These are phyloP conservation scores for Apodemus speciosus DNA, from an alignment of 2,113 vertebrate genomes.

Conservation along the genomic window DNA sequence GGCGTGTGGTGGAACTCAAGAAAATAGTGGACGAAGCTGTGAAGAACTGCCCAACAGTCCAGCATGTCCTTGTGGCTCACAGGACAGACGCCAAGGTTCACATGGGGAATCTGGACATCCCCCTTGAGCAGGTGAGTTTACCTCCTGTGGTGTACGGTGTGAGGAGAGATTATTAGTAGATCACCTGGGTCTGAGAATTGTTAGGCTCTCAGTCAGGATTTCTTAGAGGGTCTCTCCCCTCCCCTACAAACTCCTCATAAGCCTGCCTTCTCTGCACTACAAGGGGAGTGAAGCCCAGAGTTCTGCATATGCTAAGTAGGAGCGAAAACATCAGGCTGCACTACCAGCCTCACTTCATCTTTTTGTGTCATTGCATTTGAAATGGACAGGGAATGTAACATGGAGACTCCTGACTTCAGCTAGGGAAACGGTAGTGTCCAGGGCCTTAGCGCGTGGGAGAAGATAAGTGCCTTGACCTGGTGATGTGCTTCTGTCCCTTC, in stretches of 20 bases:
- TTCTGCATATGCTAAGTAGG: not conserved
- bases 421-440: not conserved
- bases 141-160: not conserved
- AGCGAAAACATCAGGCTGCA: no score
- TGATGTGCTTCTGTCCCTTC: not conserved
- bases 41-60: conserved; percentile 88
- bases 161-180: no score
- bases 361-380: not conserved
- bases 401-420: not conserved
- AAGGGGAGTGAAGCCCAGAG: not conserved
- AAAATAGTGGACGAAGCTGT: conserved; percentile 90
- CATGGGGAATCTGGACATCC: conserved; percentile 88
- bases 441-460: not conserved
- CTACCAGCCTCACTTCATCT: no score
- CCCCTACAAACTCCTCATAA: no score
- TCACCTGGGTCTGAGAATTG: not conserved
- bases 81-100: conserved; percentile 88
- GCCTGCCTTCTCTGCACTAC: not conserved
- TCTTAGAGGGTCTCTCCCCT: not conserved
- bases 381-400: not conserved
- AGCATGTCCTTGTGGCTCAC: conserved; percentile 90
- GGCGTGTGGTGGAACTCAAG: conserved; percentile 89
- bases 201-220: not conserved
- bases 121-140: conserved; percentile 90
- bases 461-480: not conserved